Evolutionary conservation across 53 echinoderm and acorn worm species (phyloP), one percentile per base, ranked within the genome.

Genomic region (Stichopus horrens): DNA sequence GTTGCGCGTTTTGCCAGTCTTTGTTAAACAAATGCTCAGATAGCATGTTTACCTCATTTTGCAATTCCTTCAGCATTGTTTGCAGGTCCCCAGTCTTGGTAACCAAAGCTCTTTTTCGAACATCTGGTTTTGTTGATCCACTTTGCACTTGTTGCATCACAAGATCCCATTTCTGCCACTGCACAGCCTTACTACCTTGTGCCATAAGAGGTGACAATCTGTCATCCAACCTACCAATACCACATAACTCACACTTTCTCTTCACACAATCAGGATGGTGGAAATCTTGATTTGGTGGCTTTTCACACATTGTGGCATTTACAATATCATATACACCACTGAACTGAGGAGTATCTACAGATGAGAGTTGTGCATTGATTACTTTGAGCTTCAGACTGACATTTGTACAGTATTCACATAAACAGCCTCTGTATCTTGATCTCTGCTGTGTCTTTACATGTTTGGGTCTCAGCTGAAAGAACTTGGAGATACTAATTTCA

Each of bases 1-100:
- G 23, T 9, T 91, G 91, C 6, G 3, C 6, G 55, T 91, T 88
- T 63, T 91, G 88, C 91, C 91, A 91, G 19, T 88, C 91, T 57
- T 91, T 91, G 60, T 82, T 74, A 53, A 91, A 88, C 10, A 91
- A 51, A 73, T 91, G 91, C 6, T 57, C 88, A 5, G 82, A 4
- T 57, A 91, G 81, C 53, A 54, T 21, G 2, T 10, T 5, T 3
- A 23, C 60, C 21, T 91, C 91, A 55, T 77, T 80, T 23, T 91
- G 87, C 76, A 91, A 58, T 57, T 88, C 91, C 74, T 8, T 56
- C 4, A 73, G 4, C 11, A 91, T 22, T 23, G 67, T 18, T 4
- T 18, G 7, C 82, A 81, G 16, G 14, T 13, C 20, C 6, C 82
- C 82, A 52, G 21, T n/a, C 82, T 81, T 55, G 5, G 7, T 9